Evolutionary conservation across 2,113 vertebrate genomes (phyloP), one percentile per base, ranked within the genome.

Genomic region (Chionodraco myersi): DNA sequence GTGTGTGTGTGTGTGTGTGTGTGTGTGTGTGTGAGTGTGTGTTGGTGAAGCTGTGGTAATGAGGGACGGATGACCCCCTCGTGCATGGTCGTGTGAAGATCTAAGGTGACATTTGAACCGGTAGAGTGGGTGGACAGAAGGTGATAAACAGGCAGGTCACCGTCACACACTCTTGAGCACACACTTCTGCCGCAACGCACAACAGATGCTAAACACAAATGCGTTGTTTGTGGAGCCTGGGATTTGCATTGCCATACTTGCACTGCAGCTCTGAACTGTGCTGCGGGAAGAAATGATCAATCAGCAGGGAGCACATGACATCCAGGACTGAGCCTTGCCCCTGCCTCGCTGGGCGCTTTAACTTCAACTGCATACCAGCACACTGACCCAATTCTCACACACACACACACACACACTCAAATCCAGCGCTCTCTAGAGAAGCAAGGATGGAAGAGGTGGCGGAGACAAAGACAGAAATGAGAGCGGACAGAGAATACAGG

Each of bases 331-430:
- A 10, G 82, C 61, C 62, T 79, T 63, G 51, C 54, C 23, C 61
- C 65, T 36, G 53, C 51, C 60, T 65, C 82, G 58, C 68, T 14
- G 45, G 58, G 48, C 73, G 84, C 72, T 30, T 26, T 69, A 45
- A 48, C 70, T 73, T 53, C 3, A 62, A 45, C 21, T 57, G 79
- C 86, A 92, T 75, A 81, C 80, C 87, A 91, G 87, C 86, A 86
- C 82, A 91, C 80, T 92, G 91, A 92, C 89, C 92, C 87, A 89
- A 51, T 92, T 92, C 89, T 68, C 16, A 21, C 65, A n/a, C 72
- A 54, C 57, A 36, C 60, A 52, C 41, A 48, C 59, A 21, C 59
- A 6, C 21, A 63, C n/a, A 66, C 70, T 54, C 54, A 21, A 6
- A 63, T 78, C 18, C 14, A 5, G 21, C 67, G 45, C 63, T 80